Evolutionary conservation across 2,797 vertebrate genomes (phyloP), one percentile per base, ranked within the genome.

Genomic region (Arrhamphus sclerolepis): DNA sequence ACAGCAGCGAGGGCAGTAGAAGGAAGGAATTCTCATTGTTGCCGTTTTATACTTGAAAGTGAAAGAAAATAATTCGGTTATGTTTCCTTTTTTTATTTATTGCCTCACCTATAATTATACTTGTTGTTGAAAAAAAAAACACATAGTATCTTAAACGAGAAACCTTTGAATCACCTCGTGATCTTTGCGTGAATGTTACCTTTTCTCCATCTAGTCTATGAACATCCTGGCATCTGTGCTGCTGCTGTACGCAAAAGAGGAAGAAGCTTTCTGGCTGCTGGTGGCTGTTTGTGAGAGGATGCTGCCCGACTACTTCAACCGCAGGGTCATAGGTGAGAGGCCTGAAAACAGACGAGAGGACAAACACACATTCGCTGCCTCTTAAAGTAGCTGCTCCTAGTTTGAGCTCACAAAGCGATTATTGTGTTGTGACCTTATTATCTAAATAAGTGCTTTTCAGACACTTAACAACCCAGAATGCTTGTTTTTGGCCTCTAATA

Each of bases 271-370:
- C 86, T 99, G 97, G 97, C 84, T 99, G 79, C 92, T 99, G 81
- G 96, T 97, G 41, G 94, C 96, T 0, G 93, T 99, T 54, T 99
- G 97, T 71, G 97, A 99, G 87, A 87, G 95, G 82, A 98, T 99
- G 97, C 91, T 99, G 68, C 97, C 97, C 0, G 96, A 98, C 85
- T 99, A 98, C 82, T 99, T 98, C 88, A 98, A 96, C 88, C 94
- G 92, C 82, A 90, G 97, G 18, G 97, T 99, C 62, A 96, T 99
- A 39, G 97, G 97, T 98, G 74, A 93, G 87, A 63, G 46, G 42
- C 52, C 51, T 55, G 31, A 13, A 13, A 6, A 14, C 1, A 18
- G 9, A 24, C 14, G 4, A 13, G 31, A 13, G 31, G 10, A 10
- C 10, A 34, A 34, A 4, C 11, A 38, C 34, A 4, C 34, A 1